A percentile compares a stretch with the other conserved stretches of the same genome.
phyloP scores from a whole-genome alignment of 2,888 invertebrate species.

The Napeogenes sylphis region DNA sequence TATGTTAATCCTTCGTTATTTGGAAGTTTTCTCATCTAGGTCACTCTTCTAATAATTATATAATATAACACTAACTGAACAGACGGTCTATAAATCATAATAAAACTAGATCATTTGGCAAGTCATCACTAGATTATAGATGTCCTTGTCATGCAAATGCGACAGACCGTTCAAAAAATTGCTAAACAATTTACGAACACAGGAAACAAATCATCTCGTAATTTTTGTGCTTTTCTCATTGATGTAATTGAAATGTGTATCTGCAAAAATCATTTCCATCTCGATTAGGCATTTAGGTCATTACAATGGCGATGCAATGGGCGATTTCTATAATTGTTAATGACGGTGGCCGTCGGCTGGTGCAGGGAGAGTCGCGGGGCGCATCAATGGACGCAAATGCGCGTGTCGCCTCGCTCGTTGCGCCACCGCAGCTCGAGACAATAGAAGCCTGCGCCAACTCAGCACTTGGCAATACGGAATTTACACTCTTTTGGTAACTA shows the following conservation, averaged over 20 bases:
- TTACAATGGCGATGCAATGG: slow-evolving; percentile 52
- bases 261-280: slow-evolving; percentile 63
- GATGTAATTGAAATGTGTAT: slow-evolving; percentile 64
- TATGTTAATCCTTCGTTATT: too few species aligned
- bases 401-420: slow-evolving; percentile 71
- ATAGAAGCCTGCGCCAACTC: slow-evolving; percentile 48
- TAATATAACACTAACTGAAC: too few species aligned
- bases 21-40: too few species aligned
- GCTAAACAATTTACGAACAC: slow-evolving; percentile 49
- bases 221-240: slow-evolving; percentile 61
- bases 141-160: slow-evolving; percentile 55
- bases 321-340: slow-evolving; percentile 57
- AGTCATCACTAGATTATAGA: slow-evolving; percentile 21
- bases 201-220: slow-evolving; percentile 67
- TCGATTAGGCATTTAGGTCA: slow-evolving; percentile 70
- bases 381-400: slow-evolving; percentile 69
- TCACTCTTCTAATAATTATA: too few species aligned
- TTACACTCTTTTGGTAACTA: slow-evolving; percentile 58
- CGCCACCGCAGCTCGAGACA: slow-evolving; percentile 56
- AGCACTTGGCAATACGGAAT: slow-evolving; percentile 52
- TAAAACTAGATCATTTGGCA: slow-evolving; percentile 11
- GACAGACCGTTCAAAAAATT: slow-evolving; percentile 45
- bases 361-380: slow-evolving; percentile 39
- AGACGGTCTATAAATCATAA: slow-evolving; percentile 1
- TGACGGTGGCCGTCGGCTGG: slow-evolving; percentile 26